Evolutionary conservation across 2,888 invertebrate species (phyloP).

Genomic region (Apotomis capreana): DNA sequence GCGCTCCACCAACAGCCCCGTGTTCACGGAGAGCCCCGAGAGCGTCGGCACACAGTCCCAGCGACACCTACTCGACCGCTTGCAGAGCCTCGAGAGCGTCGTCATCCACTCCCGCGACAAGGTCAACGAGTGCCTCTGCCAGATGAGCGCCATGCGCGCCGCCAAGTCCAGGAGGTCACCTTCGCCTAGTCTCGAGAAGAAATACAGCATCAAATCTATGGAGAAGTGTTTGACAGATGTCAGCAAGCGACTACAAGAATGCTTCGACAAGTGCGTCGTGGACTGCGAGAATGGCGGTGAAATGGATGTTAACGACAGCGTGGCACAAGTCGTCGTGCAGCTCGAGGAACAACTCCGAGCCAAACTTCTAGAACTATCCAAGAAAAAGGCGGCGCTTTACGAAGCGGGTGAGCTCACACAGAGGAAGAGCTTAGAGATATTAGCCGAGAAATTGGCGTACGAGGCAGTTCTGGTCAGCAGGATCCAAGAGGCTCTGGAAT

Average conservation of each 20-base stretch:
- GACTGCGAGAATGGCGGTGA: slow-evolving; percentile 71
- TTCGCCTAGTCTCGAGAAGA: slow-evolving; percentile 86
- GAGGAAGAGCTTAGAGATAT: slow-evolving; percentile 86
- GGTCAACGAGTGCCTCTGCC: slow-evolving; percentile 86
- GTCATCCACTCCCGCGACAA: slow-evolving; percentile 86
- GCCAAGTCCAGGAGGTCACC: slow-evolving; percentile 85
- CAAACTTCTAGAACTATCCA: slow-evolving; percentile 87
- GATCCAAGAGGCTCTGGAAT: slow-evolving; percentile 86
- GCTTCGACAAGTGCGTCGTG: slow-evolving; percentile 83
- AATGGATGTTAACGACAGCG: slow-evolving; percentile 75
- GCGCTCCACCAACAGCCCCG: slow-evolving; percentile 70
- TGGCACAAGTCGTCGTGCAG: slow-evolving; percentile 84
- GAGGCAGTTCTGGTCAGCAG: slow-evolving; percentile 89
- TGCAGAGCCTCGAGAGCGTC: slow-evolving; percentile 85
- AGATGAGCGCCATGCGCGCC: slow-evolving; percentile 85
- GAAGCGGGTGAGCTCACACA: slow-evolving; percentile 87
- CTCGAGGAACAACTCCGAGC: slow-evolving; percentile 86
- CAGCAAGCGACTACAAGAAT: slow-evolving; percentile 84
- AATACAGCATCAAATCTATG: slow-evolving; percentile 84
- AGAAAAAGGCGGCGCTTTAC: slow-evolving; percentile 85
- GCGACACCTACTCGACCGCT: slow-evolving; percentile 82
- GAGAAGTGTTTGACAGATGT: slow-evolving; percentile 86
- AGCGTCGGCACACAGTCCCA: slow-evolving; percentile 79
- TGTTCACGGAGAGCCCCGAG: slow-evolving; percentile 50
- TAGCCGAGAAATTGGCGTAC: slow-evolving; percentile 91